Evolutionary conservation across 2,888 invertebrate species (phyloP).

Genomic region (Lottia scabra): DNA sequence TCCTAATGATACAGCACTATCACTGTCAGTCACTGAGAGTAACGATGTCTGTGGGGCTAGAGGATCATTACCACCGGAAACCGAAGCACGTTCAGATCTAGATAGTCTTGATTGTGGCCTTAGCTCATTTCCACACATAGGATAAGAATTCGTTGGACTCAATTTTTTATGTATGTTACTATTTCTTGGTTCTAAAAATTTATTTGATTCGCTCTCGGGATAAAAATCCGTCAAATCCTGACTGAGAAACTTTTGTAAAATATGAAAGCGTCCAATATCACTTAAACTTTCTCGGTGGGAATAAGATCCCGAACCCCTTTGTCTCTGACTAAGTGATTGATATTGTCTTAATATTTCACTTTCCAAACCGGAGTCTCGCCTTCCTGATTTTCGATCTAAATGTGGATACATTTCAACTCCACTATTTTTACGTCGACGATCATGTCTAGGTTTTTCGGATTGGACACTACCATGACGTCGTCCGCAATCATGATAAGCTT

Average conservation of each 20-base stretch:
- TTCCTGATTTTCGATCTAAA: conserved; percentile 2
- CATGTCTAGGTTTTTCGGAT: neutral
- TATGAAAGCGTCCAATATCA: neutral
- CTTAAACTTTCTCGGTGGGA: no score
- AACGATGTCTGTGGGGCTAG: neutral
- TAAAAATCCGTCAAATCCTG: neutral
- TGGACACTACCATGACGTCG: neutral
- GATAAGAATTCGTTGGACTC: neutral
- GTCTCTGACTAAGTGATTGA: no score
- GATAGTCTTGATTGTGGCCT: neutral
- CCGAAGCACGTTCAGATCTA: neutral
- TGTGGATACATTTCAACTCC: neutral
- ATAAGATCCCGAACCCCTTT: neutral
- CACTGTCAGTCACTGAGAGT: conserved; percentile 31
- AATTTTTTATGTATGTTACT: neutral
- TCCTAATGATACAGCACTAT: conserved; percentile 28
- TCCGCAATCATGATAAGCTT: neutral
- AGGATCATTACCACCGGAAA: neutral
- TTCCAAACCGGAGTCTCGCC: neutral
- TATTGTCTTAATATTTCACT: neutral
- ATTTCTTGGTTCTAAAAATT: neutral
- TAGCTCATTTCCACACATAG: neutral
- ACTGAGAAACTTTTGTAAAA: neutral
- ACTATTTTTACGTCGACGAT: neutral
- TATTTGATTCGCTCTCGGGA: neutral